Evolutionary conservation across 2,888 invertebrate genomes (phyloP).

Genomic region (Melangyna quadrimaculata): DNA sequence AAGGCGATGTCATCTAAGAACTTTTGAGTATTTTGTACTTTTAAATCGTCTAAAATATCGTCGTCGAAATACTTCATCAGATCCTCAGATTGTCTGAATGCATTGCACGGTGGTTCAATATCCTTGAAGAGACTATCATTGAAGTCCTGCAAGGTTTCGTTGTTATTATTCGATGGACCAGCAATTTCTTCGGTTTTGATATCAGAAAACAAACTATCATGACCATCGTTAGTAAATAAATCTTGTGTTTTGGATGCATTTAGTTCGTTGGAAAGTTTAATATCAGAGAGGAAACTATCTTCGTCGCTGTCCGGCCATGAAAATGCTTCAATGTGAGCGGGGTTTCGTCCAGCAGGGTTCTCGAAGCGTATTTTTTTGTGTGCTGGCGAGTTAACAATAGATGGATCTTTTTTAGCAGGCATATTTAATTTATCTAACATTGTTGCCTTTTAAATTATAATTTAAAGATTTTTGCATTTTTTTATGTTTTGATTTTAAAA

Average conservation of each 20-base stretch:
- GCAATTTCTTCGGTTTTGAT: slow-evolving; percentile 39
- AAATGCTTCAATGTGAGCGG: neutral
- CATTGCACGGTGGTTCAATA: slow-evolving; percentile 72
- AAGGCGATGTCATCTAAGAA: slow-evolving; percentile 78
- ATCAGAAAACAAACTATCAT: slow-evolving; percentile 71
- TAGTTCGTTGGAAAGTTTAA: slow-evolving; percentile 72
- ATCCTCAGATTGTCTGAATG: slow-evolving; percentile 24
- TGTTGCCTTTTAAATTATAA: neutral
- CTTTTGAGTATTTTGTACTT: slow-evolving; percentile 78
- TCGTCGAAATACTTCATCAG: slow-evolving; percentile 73
- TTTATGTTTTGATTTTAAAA: neutral
- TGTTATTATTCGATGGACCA: neutral
- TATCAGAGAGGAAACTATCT: slow-evolving; percentile 76
- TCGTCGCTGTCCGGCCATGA: slow-evolving; percentile 72
- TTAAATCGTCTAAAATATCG: slow-evolving; percentile 56
- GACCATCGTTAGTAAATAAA: slow-evolving; percentile 42
- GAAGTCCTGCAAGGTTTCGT: slow-evolving; percentile 29
- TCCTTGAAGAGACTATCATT: slow-evolving; percentile 76
- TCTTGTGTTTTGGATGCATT: slow-evolving; percentile 8
- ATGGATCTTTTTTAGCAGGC: neutral
- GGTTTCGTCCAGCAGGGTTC: neutral
- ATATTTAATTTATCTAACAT: slow-evolving; percentile 18
- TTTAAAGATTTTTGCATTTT: neutral
- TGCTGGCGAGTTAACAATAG: neutral
- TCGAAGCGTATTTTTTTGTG: slow-evolving; percentile 22